Percentiles rank a stretch among this genome's conserved stretches.
phyloP scores from a whole-genome alignment of 2,113 vertebrate species.

The Athene cunicularia region DNA sequence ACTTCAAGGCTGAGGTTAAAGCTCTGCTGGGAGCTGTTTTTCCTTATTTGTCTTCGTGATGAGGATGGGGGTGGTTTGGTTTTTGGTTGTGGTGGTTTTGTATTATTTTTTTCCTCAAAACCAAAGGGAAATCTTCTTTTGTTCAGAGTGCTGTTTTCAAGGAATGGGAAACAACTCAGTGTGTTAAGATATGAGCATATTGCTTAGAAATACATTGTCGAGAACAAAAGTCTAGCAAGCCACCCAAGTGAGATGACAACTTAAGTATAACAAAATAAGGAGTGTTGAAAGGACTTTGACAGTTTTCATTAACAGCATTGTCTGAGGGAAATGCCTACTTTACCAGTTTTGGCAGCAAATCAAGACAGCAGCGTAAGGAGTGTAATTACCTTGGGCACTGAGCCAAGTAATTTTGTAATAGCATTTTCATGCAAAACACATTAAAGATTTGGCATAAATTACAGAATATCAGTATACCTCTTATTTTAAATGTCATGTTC shows the following conservation, averaged over 20 bases:
- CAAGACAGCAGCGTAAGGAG: neutral
- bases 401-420: slow-evolving; percentile 25
- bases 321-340: slow-evolving; percentile 42
- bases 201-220: neutral
- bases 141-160: neutral
- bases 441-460: slow-evolving; percentile 44
- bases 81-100: neutral
- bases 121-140: neutral
- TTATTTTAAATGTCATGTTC: slow-evolving; percentile 10
- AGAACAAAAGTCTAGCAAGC: slow-evolving; percentile 10
- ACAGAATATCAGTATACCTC: neutral
- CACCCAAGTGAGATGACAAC: slow-evolving; percentile 42
- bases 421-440: slow-evolving; percentile 30
- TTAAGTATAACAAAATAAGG: slow-evolving; percentile 47
- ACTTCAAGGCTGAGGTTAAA: neutral
- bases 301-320: slow-evolving; percentile 45
- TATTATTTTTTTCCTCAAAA: neutral
- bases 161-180: neutral
- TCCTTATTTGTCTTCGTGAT: neutral
- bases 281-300: slow-evolving; percentile 42
- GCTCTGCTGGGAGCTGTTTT: neutral
- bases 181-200: neutral
- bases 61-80: rapidly evolving
- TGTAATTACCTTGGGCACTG: slow-evolving; percentile 36
- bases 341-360: slow-evolving; percentile 3